These are phyloP conservation scores for Ageneiosus marmoratus DNA, from an alignment of 2,113 vertebrate species.

Conservation along the genomic window DNA sequence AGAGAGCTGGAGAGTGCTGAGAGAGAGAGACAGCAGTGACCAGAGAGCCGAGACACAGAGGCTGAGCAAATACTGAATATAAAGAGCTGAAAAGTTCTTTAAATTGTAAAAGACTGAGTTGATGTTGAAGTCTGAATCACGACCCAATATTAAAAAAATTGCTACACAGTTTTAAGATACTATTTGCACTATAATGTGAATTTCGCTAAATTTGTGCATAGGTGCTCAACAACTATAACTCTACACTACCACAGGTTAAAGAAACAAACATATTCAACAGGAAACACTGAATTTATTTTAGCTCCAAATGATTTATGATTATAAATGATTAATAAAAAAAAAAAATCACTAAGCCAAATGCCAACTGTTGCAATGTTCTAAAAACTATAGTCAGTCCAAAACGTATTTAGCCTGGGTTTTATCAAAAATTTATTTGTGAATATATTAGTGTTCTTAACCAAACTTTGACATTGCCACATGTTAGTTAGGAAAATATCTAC, in stretches of 20 bases:
- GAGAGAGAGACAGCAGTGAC: too few relatives aligned
- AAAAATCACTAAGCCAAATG: not conserved
- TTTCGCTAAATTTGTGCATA: not conserved
- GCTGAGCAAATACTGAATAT: too few relatives aligned
- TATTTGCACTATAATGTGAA: not conserved
- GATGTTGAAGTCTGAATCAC: too few relatives aligned
- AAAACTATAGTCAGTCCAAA: not conserved
- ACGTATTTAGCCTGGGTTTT: not conserved
- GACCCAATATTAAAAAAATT: too few relatives aligned
- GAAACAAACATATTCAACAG: not conserved
- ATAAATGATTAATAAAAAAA: not conserved
- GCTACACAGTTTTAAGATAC: too few relatives aligned
- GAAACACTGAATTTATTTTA: not conserved
- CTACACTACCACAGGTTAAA: not conserved
- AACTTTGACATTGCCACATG: not conserved
- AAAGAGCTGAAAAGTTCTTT: too few relatives aligned
- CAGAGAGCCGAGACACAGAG: too few relatives aligned
- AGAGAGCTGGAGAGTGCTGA: too few relatives aligned
- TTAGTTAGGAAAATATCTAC: not conserved
- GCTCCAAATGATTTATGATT: not conserved
- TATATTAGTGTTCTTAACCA: not conserved
- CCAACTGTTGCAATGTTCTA: not conserved
- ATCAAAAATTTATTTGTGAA: conserved; percentile 15
- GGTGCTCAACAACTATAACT: not conserved
- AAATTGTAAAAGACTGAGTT: too few relatives aligned